Conservation (phyloP, 2,888 invertebrate genomes). For the Rhingia campestris region DNA sequence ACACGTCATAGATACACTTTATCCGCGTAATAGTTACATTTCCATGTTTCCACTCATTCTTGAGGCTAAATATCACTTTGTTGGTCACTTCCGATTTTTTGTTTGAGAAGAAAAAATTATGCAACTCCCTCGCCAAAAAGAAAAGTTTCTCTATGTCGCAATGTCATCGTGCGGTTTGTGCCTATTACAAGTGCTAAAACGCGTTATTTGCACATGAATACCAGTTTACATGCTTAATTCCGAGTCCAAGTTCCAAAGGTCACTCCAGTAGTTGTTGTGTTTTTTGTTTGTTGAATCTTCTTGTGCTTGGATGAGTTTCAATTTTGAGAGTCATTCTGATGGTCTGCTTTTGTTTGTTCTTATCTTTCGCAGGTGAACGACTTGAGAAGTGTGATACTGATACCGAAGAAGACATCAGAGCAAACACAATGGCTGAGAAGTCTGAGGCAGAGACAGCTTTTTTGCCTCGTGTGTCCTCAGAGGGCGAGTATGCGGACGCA, state of each 20-base stretch:
- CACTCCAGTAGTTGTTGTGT: constrained; percentile 15
- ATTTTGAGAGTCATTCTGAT: background rate
- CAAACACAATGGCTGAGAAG: constrained; percentile 52
- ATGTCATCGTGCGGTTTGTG: background rate
- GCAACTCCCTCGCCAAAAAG: constrained; percentile 25
- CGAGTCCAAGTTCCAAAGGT: constrained; percentile 60
- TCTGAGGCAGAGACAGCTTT: constrained; percentile 35
- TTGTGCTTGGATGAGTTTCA: background rate
- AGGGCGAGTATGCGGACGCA: constrained; percentile 75
- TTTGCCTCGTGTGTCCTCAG: constrained; percentile 73
- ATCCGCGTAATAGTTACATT: background rate
- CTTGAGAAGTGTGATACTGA: constrained; percentile 9
- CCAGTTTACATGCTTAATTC: constrained; percentile 20
- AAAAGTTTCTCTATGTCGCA: constrained; percentile 36
- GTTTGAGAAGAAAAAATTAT: constrained; percentile 17
- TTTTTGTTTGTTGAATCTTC: background rate
- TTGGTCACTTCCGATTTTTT: background rate
- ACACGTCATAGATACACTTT: constrained; percentile 36
- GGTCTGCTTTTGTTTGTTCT: constrained; percentile 20
- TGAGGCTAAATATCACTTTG: background rate
- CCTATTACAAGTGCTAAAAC: background rate
- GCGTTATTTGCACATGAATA: constrained; percentile 7
- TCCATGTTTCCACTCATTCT: background rate
- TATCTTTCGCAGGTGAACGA: constrained; percentile 19
- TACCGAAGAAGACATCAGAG: constrained; percentile 6